phyloP scores from a whole-genome alignment of 2,888 invertebrate genomes.

The Drosophila maculinotata region DNA sequence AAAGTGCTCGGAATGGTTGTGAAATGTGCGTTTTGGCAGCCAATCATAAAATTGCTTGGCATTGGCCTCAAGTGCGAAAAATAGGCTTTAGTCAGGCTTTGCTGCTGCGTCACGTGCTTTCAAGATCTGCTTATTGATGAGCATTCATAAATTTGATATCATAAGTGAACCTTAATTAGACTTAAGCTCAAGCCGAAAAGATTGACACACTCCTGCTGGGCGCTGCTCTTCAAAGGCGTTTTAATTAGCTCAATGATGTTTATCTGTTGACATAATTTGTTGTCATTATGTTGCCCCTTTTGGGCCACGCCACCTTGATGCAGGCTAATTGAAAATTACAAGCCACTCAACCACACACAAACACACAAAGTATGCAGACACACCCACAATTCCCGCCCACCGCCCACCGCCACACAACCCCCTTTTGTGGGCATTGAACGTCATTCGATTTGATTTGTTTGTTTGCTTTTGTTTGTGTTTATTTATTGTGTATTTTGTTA shows the following conservation, averaged over 20 bases:
- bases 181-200: conserved; percentile 22
- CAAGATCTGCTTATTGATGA: conserved; percentile 27
- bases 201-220: neutral
- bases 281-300: conserved; percentile 62
- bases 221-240: conserved; percentile 38
- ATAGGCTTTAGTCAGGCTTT: too few species aligned
- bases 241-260: conserved; percentile 69
- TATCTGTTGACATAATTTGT: conserved; percentile 79
- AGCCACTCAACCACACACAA: conserved; percentile 40
- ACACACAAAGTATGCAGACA: neutral
- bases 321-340: conserved; percentile 72
- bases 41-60: conserved; percentile 71
- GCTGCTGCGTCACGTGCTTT: conserved; percentile 9
- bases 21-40: conserved; percentile 54
- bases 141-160: conserved; percentile 20
- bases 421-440: conserved; percentile 42
- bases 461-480: conserved; percentile 73
- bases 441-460: conserved; percentile 75
- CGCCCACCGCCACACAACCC: too few species aligned
- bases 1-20: conserved; percentile 22
- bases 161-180: conserved; percentile 49
- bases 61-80: conserved; percentile 53
- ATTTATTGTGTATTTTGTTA: conserved; percentile 77
- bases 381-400: conserved; percentile 15
- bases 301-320: conserved; percentile 49